Base-by-base conservation (phyloP, 2,888 invertebrate species). In the Thymelicus sylvestris region DNA sequence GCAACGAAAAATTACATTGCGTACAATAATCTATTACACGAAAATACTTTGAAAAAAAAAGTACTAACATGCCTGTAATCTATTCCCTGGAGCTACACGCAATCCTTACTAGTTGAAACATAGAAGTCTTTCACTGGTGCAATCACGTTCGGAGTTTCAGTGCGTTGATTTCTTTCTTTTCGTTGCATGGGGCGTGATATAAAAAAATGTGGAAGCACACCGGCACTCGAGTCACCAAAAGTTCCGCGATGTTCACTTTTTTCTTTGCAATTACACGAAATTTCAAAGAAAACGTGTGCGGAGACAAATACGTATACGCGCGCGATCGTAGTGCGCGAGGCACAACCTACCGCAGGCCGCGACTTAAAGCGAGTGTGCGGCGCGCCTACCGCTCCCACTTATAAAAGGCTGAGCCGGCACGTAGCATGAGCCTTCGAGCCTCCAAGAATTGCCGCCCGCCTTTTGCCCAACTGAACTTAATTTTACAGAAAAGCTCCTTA, bases 181-280 rank as follows among this genome's bases (percentile, higher is more conserved):
- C 61, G 62, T 71, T 83, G 82, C 86, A 66, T 71, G 52, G 55
- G 55, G 55, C 81, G 85, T 87, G 84, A 84, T 83, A 81, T 64
- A 62, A 72, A 71, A 71, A 74, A 66, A 64, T 86, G 82, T 85
- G 77, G 75, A 86, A 89, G 86, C 92, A 93, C 93, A 89, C 84
- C 78, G 86, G 86, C 92, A 91, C 92, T 85, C 79, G 80, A 83
- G 86, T 88, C 91, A 92, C 91, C 84, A 78, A 86, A 83, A 80
- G 81, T 87, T 82, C 83, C 89, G 87, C 88, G 83, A 78, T 75
- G 77, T 83, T 87, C 90, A 90, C 92, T 90, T 87, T 84, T 91
- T 89, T 92, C 93, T 93, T 93, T 93, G 93, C 92, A 93, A 88
- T 89, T 90, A 75, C 87, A 79, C 88, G 89, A 92, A 93, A 88